Percentiles rank a stretch among this genome's conserved stretches.
These are phyloP conservation scores for Nemotelus nigrinus DNA, from an alignment of 2,888 invertebrate genomes.

Conservation along the genomic window DNA sequence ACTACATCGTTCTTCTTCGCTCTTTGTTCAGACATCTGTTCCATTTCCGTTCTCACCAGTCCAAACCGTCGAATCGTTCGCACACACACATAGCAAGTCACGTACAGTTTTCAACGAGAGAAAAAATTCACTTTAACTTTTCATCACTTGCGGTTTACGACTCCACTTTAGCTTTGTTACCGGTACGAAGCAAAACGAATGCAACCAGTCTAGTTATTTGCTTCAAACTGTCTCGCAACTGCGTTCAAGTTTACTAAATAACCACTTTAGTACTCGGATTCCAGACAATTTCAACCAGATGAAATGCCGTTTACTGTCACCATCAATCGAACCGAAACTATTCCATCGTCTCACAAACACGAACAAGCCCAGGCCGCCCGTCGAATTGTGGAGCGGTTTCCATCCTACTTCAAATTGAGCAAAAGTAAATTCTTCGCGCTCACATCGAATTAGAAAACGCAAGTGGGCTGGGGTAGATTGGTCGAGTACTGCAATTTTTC, in stretches of 20 bases:
- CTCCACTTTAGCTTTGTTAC: no score
- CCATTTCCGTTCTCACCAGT: background rate
- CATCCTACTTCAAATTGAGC: slow-evolving; percentile 8
- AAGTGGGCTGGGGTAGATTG: background rate
- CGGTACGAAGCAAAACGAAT: background rate
- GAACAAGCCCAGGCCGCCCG: background rate
- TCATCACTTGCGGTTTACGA: no score
- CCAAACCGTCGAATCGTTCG: slow-evolving; percentile 1
- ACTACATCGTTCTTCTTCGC: slow-evolving; percentile 27
- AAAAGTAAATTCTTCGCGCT: slow-evolving; percentile 29
- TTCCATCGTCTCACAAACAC: slow-evolving; percentile 20
- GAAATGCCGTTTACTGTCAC: slow-evolving; percentile 13
- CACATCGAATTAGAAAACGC: background rate
- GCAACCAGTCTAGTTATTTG: background rate
- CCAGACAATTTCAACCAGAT: slow-evolving; percentile 12
- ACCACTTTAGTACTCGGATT: slow-evolving; percentile 28
- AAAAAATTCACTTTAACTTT: slow-evolving; percentile 15
- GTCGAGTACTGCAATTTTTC: slow-evolving; percentile 20
- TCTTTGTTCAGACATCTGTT: background rate
- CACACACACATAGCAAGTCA: slow-evolving; percentile 13
- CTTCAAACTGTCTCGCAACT: background rate
- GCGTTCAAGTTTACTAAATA: background rate
- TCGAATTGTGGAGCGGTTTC: slow-evolving; percentile 13
- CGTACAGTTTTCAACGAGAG: background rate
- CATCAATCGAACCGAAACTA: slow-evolving; percentile 33